These are phyloP conservation scores for Cheilosia impressa DNA, from an alignment of 2,888 invertebrate species.

Conservation along the genomic window DNA sequence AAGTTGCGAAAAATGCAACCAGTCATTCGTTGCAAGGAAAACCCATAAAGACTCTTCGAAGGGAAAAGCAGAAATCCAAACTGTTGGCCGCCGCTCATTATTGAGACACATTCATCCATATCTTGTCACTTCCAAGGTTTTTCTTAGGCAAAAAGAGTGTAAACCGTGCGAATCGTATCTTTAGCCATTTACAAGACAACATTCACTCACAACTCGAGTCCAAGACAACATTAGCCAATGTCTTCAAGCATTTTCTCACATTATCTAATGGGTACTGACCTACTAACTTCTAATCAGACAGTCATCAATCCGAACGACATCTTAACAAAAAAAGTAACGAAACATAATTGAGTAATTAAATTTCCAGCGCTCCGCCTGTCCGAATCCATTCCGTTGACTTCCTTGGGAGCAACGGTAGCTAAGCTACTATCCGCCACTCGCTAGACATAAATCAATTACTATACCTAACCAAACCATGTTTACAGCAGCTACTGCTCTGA, in stretches of 20 bases:
- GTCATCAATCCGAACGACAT: neutral
- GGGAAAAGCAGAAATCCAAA: neutral
- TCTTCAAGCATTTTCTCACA: neutral
- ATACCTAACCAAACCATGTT: slow-evolving; percentile 3
- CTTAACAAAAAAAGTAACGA: neutral
- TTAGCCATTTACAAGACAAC: slow-evolving; percentile 9
- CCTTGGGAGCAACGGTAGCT: neutral
- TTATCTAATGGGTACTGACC: neutral
- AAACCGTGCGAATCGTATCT: neutral
- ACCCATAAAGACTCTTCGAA: neutral
- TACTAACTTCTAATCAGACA: slow-evolving; percentile 1
- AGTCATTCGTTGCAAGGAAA: too few species aligned
- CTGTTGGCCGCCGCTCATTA: neutral
- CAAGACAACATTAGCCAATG: neutral
- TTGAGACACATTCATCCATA: neutral
- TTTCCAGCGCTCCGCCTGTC: neutral
- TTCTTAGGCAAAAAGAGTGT: too few species aligned
- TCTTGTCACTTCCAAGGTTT: neutral
- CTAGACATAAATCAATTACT: slow-evolving; percentile 15
- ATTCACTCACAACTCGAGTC: slow-evolving; percentile 18
- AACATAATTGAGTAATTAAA: slow-evolving; percentile 32
- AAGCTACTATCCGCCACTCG: neutral
- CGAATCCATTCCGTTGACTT: neutral
- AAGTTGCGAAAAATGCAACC: too few species aligned
- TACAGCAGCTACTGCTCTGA: neutral